Conservation (phyloP, 2,797 vertebrate genomes). For the Squalus acanthias region DNA sequence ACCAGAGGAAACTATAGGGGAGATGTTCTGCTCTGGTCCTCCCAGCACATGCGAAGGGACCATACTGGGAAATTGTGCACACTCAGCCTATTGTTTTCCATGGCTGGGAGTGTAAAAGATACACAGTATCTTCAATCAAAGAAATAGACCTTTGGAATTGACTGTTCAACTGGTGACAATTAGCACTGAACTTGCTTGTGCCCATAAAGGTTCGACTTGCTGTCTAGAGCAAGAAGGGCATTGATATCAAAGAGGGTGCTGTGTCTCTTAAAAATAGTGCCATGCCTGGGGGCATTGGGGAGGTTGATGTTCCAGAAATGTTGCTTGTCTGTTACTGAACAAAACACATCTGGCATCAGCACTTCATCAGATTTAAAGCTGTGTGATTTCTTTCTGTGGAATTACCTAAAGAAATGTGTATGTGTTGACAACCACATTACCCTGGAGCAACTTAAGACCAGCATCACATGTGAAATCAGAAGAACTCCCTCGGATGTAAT, state of each 20-base stretch:
- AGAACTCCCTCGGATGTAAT: background rate
- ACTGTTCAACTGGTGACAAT: background rate
- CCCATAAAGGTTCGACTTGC: background rate
- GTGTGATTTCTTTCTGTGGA: conserved; percentile 28
- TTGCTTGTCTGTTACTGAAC: background rate
- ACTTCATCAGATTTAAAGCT: conserved; percentile 34
- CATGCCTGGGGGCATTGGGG: background rate
- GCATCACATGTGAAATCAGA: conserved; percentile 10
- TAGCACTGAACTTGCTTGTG: background rate
- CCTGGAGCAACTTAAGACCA: conserved; percentile 22
- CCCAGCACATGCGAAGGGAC: too few relatives aligned
- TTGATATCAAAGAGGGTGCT: background rate
- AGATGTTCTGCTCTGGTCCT: background rate
- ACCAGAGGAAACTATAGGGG: background rate
- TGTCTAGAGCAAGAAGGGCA: background rate
- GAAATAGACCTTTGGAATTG: background rate
- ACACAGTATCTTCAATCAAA: background rate
- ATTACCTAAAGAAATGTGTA: conserved; percentile 12
- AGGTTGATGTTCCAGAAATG: background rate
- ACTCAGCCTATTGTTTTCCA: background rate
- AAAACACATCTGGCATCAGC: conserved; percentile 23
- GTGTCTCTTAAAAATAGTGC: background rate
- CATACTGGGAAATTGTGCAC: background rate
- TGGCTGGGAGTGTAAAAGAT: background rate
- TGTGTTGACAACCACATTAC: background rate